These are phyloP conservation scores for Mobula birostris DNA, from an alignment of 2,113 vertebrate genomes.

Conservation along the genomic window DNA sequence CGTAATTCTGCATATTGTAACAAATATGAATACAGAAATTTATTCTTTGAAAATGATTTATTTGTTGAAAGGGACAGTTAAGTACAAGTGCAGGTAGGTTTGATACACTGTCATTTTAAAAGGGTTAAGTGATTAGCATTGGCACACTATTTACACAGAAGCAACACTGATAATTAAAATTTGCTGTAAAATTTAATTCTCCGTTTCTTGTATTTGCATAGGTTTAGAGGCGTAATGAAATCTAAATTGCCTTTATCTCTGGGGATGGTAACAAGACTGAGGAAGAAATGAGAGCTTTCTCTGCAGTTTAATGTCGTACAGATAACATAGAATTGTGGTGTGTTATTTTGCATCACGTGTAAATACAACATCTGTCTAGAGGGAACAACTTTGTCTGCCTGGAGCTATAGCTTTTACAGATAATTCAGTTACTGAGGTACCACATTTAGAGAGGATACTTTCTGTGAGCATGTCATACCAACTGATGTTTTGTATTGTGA, in stretches of 20 bases:
- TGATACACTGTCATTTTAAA: constrained; percentile 6
- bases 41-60: neutral
- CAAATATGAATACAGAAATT: neutral
- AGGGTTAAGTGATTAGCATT: constrained; percentile 18
- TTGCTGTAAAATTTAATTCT: constrained; percentile 30
- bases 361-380: constrained; percentile 16
- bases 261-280: neutral
- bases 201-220: constrained; percentile 7
- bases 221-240: constrained; percentile 28
- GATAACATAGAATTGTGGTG: constrained; percentile 17
- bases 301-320: neutral
- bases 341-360: neutral
- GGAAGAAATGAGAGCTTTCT: neutral
- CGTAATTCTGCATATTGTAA: neutral
- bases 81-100: neutral
- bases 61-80: neutral
- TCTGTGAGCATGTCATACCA: neutral
- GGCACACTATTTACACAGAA: constrained; percentile 6
- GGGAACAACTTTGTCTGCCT: neutral
- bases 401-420: constrained; percentile 4
- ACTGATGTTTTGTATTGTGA: neutral
- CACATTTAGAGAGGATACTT: neutral
- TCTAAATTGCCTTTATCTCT: constrained; percentile 26
- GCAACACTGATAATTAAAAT: constrained; percentile 31
- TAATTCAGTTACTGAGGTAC: constrained; percentile 23